phyloP scores from a whole-genome alignment of 2,113 vertebrate genomes.

The Petromus typicus region DNA sequence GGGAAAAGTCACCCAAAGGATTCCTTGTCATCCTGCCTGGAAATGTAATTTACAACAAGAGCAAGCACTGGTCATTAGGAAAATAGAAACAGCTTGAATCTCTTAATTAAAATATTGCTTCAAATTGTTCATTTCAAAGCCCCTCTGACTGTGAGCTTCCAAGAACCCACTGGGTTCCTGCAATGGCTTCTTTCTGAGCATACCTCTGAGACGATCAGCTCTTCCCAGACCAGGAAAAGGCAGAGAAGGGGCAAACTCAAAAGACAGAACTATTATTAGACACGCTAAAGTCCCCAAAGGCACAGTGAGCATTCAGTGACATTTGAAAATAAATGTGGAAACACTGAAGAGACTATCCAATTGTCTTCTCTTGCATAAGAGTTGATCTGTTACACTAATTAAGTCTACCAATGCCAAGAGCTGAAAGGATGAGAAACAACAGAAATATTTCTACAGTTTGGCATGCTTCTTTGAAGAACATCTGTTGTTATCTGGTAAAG shows the following conservation, averaged over 20 bases:
- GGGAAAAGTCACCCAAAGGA: slow-evolving; percentile 58
- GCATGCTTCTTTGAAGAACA: slow-evolving; percentile 29
- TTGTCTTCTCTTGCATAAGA: slow-evolving; percentile 32
- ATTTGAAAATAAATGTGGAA: slow-evolving; percentile 39
- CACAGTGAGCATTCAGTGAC: slow-evolving; percentile 14
- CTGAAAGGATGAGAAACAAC: not conserved
- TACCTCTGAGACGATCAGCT: slow-evolving; percentile 66
- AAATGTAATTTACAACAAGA: slow-evolving; percentile 77
- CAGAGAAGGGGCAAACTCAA: slow-evolving; percentile 5
- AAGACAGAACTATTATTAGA: slow-evolving; percentile 39
- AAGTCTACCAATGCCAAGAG: slow-evolving; percentile 19
- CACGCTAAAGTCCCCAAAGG: not conserved
- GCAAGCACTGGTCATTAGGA: slow-evolving; percentile 72
- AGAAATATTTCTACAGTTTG: slow-evolving; percentile 5
- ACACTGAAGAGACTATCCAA: not conserved
- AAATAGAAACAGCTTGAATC: slow-evolving; percentile 82
- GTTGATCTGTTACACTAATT: slow-evolving; percentile 40
- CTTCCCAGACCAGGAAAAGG: slow-evolving; percentile 65
- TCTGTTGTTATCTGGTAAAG: slow-evolving; percentile 7
- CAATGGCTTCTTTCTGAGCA: slow-evolving; percentile 77
- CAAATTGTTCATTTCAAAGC: slow-evolving; percentile 77
- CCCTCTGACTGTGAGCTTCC: slow-evolving; percentile 73
- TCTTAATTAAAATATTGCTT: slow-evolving; percentile 83
- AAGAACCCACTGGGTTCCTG: slow-evolving; percentile 69
- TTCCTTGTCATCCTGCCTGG: slow-evolving; percentile 68